Base-by-base conservation (phyloP, 2,797 vertebrate genomes). In the Rhinogobio ventralis region DNA sequence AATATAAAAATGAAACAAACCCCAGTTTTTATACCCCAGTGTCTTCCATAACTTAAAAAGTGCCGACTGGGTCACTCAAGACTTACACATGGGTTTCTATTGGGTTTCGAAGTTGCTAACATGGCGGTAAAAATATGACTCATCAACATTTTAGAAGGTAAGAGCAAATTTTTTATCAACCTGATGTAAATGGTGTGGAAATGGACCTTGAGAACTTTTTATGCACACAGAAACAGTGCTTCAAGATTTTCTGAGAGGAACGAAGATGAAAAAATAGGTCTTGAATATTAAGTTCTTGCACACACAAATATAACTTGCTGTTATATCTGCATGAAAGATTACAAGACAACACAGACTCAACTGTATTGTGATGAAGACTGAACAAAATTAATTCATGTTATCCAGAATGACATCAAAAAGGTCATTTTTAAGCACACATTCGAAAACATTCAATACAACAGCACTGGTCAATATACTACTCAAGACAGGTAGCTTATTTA, bases 251-350 rank as follows among this genome's bases (percentile, higher is more conserved):
- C 30, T 39, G 51, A n/a, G 7, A 30, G 33, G 13, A 57, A 39
- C 1, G 2, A 7, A n/a, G 17, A 76, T 39, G 23, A 75, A 20
- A 74, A 30, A 39, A 30, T 4, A 39, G 55, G 11, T 36, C 28
- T 55, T 36, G 72, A 76, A 57, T 33, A 76, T 57, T 1, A 76
- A 76, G 20, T 39, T 76, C 33, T 76, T 57, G 73, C 30, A 76
- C 20, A 30, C 71, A 74, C 46, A 74, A 33, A 74, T 30, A 76
- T 60, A 77, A 60, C n/a, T 5, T 77, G 36, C 33, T 25, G 42
- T 39, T 42, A 39, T 60, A 57, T 15, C 53, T 42, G 14, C 23
- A 42, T 42, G n/a, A 77, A 77, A 77, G 36, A 77, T 60, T 42
- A 36, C 4, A 7, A 75, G 73, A 55, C 4, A 23, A 4, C 30